Base-by-base conservation (phyloP, 2,797 vertebrate genomes). In the Siniperca obscura region DNA sequence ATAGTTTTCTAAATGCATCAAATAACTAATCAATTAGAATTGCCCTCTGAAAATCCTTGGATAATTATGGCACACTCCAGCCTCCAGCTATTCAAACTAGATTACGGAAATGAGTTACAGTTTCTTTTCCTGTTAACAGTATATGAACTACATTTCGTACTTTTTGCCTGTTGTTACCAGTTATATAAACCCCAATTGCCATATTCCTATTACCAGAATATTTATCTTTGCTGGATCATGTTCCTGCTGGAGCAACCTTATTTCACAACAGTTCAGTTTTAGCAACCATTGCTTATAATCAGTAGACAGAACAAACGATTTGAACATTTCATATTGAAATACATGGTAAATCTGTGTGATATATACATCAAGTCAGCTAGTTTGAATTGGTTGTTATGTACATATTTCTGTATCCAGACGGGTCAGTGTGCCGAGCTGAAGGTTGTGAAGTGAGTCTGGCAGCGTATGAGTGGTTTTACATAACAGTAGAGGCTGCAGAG, bases 381-480 rank as follows among this genome's bases (percentile, higher is more conserved):
- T 66, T 59, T 76, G 61, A 66, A 40, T 44, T 60, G 62, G 59
- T 42, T 74, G 50, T 70, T 68, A 42, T 65, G 27, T 79, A 30
- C 30, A 30, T 30, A 81, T 87, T 79, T 78, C 67, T 83, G 72
- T 60, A 82, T 81, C 70, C 81, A 86, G 85, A 89, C 85, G 22
- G 77, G 79, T 83, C 85, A 83, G 80, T 81, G 77, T 78, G 78
- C 70, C 48, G 44, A 87, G 56, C 71, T 85, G 84, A 70, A 74
- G 70, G 70, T 67, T 80, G 77, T 87, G 68, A 85, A 81, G 81
- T 77, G 74, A 81, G 83, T 91, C 81, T 90, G 86, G 77, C 78
- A 67, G 55, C 76, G 71, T 65, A 60, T 59, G 83, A 90, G 78
- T 77, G 76, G 61, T 76, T 90, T 91, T 90, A 89, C 69, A 65